Evolutionary conservation across 2,797 vertebrate genomes (phyloP).

Genomic region (Hozukius guyotensis): DNA sequence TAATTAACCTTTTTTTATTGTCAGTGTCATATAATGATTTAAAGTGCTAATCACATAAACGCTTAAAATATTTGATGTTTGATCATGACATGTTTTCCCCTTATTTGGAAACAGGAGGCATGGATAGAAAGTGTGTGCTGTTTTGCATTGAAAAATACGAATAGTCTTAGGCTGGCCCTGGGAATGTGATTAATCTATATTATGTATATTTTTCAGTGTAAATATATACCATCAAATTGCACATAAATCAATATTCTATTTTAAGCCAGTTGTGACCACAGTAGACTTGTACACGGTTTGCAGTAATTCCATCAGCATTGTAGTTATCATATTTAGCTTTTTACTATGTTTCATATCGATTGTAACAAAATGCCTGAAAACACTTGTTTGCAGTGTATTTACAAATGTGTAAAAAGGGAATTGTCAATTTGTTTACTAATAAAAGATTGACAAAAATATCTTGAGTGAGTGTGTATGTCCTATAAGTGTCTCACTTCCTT

Average conservation of each 20-base stretch:
- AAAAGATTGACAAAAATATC: conserved; percentile 65
- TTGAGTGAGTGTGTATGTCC: neutral
- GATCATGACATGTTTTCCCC: conserved; percentile 23
- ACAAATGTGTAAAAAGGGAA: conserved; percentile 82
- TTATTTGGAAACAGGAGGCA: conserved; percentile 63
- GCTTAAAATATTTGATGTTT: conserved; percentile 59
- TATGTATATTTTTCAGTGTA: conserved; percentile 82
- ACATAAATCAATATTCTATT: conserved; percentile 61
- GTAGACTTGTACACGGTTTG: conserved; percentile 56
- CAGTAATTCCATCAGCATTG: conserved; percentile 69
- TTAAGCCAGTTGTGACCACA: conserved; percentile 43
- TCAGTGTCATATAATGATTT: conserved; percentile 54
- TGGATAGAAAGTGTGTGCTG: conserved; percentile 66
- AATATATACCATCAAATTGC: conserved; percentile 65
- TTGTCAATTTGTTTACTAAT: conserved; percentile 80
- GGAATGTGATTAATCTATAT: conserved; percentile 80
- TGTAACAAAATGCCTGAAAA: conserved; percentile 74
- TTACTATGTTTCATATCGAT: conserved; percentile 74
- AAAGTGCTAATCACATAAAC: conserved; percentile 62
- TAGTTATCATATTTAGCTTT: conserved; percentile 76
- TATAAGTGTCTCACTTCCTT: neutral
- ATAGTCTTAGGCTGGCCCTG: conserved; percentile 93
- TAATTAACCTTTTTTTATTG: conserved; percentile 39
- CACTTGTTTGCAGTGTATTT: conserved; percentile 72
- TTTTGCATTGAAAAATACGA: conserved; percentile 78